Evolutionary conservation across 2,888 invertebrate species (phyloP).

Genomic region (Phragmatobia fuliginosa): DNA sequence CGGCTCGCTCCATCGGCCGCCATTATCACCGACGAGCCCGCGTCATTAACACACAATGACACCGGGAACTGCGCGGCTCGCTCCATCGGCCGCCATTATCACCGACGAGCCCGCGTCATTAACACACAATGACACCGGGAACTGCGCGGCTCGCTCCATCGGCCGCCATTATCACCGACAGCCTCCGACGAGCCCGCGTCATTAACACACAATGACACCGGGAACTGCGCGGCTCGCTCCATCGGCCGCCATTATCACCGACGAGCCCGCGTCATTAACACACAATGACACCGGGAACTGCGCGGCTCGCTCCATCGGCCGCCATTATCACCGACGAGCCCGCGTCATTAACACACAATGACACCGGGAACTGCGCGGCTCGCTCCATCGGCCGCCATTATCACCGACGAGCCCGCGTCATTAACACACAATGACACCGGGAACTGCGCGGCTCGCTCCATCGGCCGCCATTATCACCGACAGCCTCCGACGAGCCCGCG

Average conservation of each 20-base stretch:
- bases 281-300: slow-evolving; percentile 5
- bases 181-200: slow-evolving; percentile 4
- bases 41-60: slow-evolving; percentile 10
- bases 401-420: slow-evolving; percentile 3
- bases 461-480: slow-evolving; percentile 7
- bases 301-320: background rate
- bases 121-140: slow-evolving; percentile 4
- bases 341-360: slow-evolving; percentile 10
- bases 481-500: background rate
- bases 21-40: slow-evolving; percentile 8
- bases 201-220: slow-evolving; percentile 9
- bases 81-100: slow-evolving; percentile 2
- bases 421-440: slow-evolving; percentile 7
- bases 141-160: background rate
- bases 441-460: background rate
- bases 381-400: slow-evolving; percentile 8
- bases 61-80: background rate
- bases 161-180: slow-evolving; percentile 8
- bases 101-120: slow-evolving; percentile 9
- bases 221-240: background rate
- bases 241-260: slow-evolving; percentile 3
- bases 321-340: slow-evolving; percentile 7
- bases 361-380: background rate
- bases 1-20: background rate
- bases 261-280: slow-evolving; percentile 8